Base-by-base conservation (phyloP, 2,797 vertebrate species). In the Poeciliopsis turneri region DNA sequence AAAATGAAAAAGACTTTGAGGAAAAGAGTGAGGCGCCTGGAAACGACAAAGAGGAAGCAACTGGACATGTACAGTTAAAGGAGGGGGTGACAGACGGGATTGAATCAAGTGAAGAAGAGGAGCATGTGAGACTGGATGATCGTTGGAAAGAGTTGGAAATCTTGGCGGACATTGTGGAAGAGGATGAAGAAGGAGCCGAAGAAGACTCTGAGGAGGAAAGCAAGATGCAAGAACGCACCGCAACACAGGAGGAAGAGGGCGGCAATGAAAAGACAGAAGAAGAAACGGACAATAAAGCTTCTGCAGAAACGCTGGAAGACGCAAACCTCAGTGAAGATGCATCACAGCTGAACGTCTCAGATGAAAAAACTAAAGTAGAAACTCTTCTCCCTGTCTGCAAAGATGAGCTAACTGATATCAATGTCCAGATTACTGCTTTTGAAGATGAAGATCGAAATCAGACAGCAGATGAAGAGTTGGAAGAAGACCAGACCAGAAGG, bases 201-300 rank as follows among this genome's bases (percentile, higher is more conserved):
- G 39, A 49, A 43, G 18, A 20, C 8, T 66, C 84, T 23, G 68
- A 74, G 28, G 25, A 1, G 11, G 55, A 81, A 30, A 0, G 0
- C 47, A 36, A 51, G 20, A 45, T 20, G 36, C 28, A 76, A n/a
- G 12, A 68, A 39, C 5, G 0, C 66, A 51, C 4, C 0, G 12
- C 36, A 18, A 72, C 73, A 80, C n/a, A 55, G 53, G 57, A 70
- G 20, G 81, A 82, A 16, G 72, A 81, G 39, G 66, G 8, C 30
- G 7, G 16, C 0, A 2, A 5, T 23, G 49, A 59, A 28, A 77
- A 87, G 9, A n/a, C 0, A 6, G 41, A 4, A 3, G 0, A 68
- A 18, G 74, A 78, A 66, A 49, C 0, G 5, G 46, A 66, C 0
- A 36, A 77, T 51, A 36, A 2, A 28, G 61, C 45, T 33, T 15